Percentiles rank a stretch among this genome's conserved stretches.
phyloP scores from a whole-genome alignment of 2,888 invertebrate species.

The Pediacus dermestoides region DNA sequence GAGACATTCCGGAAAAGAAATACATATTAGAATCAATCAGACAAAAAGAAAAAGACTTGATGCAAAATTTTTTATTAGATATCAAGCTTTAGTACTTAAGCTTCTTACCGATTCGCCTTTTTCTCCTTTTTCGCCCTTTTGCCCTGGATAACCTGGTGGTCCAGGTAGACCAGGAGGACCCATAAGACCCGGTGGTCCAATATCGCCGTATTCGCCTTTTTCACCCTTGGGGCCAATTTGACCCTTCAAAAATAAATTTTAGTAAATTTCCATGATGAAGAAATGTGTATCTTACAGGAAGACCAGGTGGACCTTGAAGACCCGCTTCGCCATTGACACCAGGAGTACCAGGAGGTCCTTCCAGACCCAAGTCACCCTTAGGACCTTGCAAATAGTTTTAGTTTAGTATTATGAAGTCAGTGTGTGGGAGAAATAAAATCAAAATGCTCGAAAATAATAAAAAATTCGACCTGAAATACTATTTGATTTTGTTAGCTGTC shows the following conservation, averaged over 20 bases:
- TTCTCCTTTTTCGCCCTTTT: conserved; percentile 87
- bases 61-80: conserved; percentile 12
- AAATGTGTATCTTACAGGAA: conserved; percentile 64
- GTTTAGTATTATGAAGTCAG: too few species aligned
- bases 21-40: conserved; percentile 20
- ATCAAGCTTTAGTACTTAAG: conserved; percentile 15
- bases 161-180: conserved; percentile 86
- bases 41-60: conserved; percentile 25
- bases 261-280: not conserved
- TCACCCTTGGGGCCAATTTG: conserved; percentile 82
- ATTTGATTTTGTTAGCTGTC: too few species aligned
- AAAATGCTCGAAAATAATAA: not conserved
- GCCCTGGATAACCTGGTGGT: conserved; percentile 82
- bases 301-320: conserved; percentile 82
- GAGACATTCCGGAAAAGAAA: conserved; percentile 10
- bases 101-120: conserved; percentile 87
- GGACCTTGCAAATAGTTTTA: conserved; percentile 58
- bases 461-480: conserved; percentile 7
- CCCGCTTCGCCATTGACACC: conserved; percentile 78
- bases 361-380: conserved; percentile 70
- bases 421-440: not conserved
- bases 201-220: conserved; percentile 85
- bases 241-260: conserved; percentile 54
- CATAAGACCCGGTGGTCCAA: conserved; percentile 90
- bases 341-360: conserved; percentile 70